Evolutionary conservation across 1,140 invertebrate species (phyloP).

Genomic region (Neocloeon triangulifer): DNA sequence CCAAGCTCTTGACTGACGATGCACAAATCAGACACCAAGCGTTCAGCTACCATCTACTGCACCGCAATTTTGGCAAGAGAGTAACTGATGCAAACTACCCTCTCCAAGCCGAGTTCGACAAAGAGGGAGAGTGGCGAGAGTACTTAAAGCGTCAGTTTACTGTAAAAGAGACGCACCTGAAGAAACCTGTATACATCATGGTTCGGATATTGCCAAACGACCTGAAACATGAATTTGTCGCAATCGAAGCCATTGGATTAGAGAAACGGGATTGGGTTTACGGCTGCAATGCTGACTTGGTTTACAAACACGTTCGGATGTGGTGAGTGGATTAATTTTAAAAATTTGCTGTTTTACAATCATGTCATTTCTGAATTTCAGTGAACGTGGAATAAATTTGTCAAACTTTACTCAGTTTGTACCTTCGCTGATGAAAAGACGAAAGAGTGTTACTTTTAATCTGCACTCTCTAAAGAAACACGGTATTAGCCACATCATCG

Average conservation of each 20-base stretch:
- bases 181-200: slow-evolving; percentile 25
- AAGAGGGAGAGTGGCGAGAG: slow-evolving; percentile 23
- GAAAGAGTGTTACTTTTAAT: slow-evolving; percentile 33
- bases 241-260: slow-evolving; percentile 33
- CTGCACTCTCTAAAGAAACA: slow-evolving; percentile 30
- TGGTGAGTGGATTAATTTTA: slow-evolving; percentile 25
- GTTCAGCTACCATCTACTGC: slow-evolving; percentile 29
- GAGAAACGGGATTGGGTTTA: slow-evolving; percentile 45
- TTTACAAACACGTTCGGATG: slow-evolving; percentile 24
- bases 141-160: slow-evolving; percentile 18
- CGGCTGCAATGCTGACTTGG: slow-evolving; percentile 31
- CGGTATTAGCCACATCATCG: slow-evolving; percentile 41
- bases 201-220: slow-evolving; percentile 26
- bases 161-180: slow-evolving; percentile 13
- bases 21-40: slow-evolving; percentile 14
- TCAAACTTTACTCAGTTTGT: slow-evolving; percentile 31
- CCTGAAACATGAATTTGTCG: slow-evolving; percentile 25
- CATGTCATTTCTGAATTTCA: too few species aligned
- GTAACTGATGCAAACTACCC: slow-evolving; percentile 7
- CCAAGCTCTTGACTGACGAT: slow-evolving; percentile 14
- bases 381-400: slow-evolving; percentile 36
- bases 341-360: too few species aligned
- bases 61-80: slow-evolving; percentile 12
- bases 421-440: slow-evolving; percentile 19
- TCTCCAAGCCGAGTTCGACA: slow-evolving; percentile 8